These are phyloP conservation scores for Drosophila virilis DNA, from an alignment of 1,140 invertebrate genomes.

Conservation along the genomic window DNA sequence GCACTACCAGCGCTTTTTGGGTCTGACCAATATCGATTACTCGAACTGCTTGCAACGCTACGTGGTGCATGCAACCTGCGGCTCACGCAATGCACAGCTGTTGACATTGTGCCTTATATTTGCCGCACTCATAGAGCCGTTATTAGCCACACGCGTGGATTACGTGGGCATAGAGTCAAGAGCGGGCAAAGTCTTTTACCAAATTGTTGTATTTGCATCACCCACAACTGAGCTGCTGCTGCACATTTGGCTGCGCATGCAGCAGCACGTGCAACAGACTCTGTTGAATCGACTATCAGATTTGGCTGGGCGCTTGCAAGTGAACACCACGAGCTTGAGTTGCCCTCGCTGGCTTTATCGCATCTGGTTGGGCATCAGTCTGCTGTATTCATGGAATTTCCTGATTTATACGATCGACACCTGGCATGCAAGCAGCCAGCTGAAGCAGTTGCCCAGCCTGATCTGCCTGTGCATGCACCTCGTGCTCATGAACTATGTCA, in stretches of 20 bases:
- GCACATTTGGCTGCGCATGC: neutral
- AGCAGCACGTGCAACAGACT: slow-evolving; percentile 4
- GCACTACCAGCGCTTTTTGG: slow-evolving; percentile 23
- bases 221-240: slow-evolving; percentile 13
- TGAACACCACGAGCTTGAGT: neutral
- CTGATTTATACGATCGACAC: neutral
- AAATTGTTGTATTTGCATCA: neutral
- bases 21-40: slow-evolving; percentile 16
- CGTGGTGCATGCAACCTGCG: slow-evolving; percentile 9
- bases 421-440: neutral
- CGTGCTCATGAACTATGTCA: slow-evolving; percentile 5
- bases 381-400: neutral
- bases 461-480: neutral
- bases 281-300: slow-evolving; percentile 13
- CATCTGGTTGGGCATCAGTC: slow-evolving; percentile 22
- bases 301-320: neutral
- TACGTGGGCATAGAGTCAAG: slow-evolving; percentile 3
- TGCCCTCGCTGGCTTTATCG: slow-evolving; percentile 13
- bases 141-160: neutral
- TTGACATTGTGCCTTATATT: neutral
- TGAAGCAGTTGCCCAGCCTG: neutral
- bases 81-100: neutral
- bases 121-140: neutral
- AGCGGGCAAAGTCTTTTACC: neutral
- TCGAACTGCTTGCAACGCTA: slow-evolving; percentile 9